Conservation (phyloP, 2,113 vertebrate genomes). For the Myotis yumanensis region DNA sequence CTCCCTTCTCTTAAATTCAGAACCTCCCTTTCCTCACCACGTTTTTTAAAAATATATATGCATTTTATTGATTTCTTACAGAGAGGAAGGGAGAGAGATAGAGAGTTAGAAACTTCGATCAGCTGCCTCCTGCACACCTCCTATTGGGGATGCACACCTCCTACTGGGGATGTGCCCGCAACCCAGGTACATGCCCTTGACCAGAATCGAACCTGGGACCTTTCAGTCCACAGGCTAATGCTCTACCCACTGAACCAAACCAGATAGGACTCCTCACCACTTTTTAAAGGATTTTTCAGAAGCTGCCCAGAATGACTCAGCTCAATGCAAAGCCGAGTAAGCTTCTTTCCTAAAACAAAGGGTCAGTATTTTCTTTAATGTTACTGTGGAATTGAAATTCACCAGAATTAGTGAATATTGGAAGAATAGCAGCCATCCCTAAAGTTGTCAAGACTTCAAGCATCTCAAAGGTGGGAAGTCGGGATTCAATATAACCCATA, state of each 20-base stretch:
- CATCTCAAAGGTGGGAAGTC: not conserved
- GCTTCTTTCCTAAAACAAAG: not conserved
- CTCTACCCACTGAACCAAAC: too few relatives aligned
- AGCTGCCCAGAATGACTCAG: not conserved
- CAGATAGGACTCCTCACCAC: not conserved
- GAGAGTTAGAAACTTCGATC: too few relatives aligned
- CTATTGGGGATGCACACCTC: too few relatives aligned
- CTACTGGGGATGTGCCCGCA: too few relatives aligned
- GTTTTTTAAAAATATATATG: not conserved
- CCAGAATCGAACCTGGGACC: too few relatives aligned
- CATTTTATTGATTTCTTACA: too few relatives aligned
- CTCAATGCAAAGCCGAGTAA: not conserved
- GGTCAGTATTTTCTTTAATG: not conserved
- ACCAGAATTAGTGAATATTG: not conserved
- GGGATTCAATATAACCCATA: not conserved
- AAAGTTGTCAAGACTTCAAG: not conserved
- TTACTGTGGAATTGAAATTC: conserved; percentile 12
- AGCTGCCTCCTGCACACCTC: too few relatives aligned
- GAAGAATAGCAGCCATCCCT: not conserved
- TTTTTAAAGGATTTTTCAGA: not conserved
- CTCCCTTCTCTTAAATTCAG: not conserved
- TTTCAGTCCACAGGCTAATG: too few relatives aligned
- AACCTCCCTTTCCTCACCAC: not conserved
- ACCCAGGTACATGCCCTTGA: too few relatives aligned
- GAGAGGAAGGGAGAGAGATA: too few relatives aligned